Evolutionary conservation across 2,797 vertebrate species (phyloP), one percentile per base, ranked within the genome.

Genomic region (Steatocranus sp.): DNA sequence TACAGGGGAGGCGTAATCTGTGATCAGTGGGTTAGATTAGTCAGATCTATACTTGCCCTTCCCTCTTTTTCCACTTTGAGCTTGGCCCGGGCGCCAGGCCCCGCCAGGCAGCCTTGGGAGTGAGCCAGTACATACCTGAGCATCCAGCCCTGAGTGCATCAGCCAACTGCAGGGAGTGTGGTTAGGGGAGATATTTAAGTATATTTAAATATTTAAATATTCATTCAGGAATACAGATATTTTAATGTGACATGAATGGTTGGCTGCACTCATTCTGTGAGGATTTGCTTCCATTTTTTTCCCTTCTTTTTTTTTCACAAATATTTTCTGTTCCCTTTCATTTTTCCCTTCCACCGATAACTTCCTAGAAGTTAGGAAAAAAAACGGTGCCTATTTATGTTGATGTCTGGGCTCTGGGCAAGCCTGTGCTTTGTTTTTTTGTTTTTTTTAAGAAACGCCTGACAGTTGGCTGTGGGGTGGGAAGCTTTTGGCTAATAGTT

Each of bases 401-500:
- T 50, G 49, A 50, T 3, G 10, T 20, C n/a, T 11, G 5, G n/a
- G n/a, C 9, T 11, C 5, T 50, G 48, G n/a, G 18, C 8, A 49
- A 49, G 18, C 9, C 1, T 10, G 8, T 49, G 48, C 5, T 49
- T 49, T 49, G 4, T 6, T n/a, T 10, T 49, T 49, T 48, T 5
- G 0, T 9, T n/a, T 11, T 50, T 10, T 50, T 50, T 3, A 43
- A 50, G 5, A 49, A 49, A 49, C 0, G 0, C 18, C 48, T 20
- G 18, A 49, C 18, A 50, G 3, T 0, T 50, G 0, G 48, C 48
- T n/a, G 48, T 11, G 10, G 6, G 3, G 49, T 23, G n/a, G 6
- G 6, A 51, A 51, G 2, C 49, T 23, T 51, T 51, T 2, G 11
- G 10, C 11, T 50, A 50, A 50, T 4, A 51, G 49, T 51, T 51